phyloP scores from a whole-genome alignment of 2,113 vertebrate genomes.

The Callopanchax toddi region DNA sequence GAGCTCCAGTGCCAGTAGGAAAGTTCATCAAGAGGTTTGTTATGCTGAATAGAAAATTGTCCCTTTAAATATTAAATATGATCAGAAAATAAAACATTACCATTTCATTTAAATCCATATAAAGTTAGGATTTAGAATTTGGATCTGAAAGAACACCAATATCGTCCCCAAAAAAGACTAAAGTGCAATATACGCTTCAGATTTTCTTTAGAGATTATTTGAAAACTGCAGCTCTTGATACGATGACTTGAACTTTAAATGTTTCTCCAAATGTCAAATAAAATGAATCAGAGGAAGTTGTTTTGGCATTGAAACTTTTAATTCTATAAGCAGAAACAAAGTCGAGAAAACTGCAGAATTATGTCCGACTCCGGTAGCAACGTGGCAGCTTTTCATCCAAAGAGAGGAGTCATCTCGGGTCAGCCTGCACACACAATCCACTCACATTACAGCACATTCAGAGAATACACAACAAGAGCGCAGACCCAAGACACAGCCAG shows the following conservation, averaged over 20 bases:
- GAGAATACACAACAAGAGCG: not conserved
- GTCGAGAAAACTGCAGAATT: not conserved
- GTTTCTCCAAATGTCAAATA: not conserved
- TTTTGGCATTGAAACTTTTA: not conserved
- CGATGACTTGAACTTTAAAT: slow-evolving; percentile 7
- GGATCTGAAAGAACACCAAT: too few relatives aligned
- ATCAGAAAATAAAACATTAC: not conserved
- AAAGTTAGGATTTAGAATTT: not conserved
- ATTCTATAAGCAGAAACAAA: not conserved
- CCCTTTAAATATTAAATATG: not conserved
- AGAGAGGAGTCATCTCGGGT: not conserved
- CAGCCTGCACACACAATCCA: not conserved
- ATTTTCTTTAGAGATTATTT: too few relatives aligned
- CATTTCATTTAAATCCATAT: not conserved
- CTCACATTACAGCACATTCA: not conserved
- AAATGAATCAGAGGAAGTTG: not conserved
- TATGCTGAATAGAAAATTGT: not conserved
- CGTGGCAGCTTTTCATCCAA: not conserved
- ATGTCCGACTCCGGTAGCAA: not conserved
- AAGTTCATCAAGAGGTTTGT: not conserved
- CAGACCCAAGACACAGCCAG: slow-evolving; percentile 13
- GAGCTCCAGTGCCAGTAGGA: not conserved
- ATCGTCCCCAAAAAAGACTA: not conserved
- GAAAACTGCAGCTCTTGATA: too few relatives aligned
- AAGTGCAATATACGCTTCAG: not conserved